Percentiles rank a stretch among this genome's conserved stretches.
Evolutionary conservation across 2,113 vertebrate genomes (phyloP).

Genomic region (Gopherus evgoodei): DNA sequence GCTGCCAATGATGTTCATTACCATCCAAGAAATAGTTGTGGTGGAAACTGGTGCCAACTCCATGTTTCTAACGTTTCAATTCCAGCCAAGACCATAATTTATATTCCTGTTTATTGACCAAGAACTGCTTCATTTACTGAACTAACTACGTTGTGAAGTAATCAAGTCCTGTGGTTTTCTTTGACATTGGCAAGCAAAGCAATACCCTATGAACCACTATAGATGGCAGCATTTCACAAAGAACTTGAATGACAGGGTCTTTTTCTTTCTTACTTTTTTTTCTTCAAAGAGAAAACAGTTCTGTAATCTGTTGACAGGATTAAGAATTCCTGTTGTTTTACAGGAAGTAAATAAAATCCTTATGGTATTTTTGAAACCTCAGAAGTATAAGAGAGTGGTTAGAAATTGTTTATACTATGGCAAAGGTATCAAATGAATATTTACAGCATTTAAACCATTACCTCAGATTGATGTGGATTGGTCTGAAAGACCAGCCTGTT

Average conservation of each 20-base stretch:
- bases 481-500: slow-evolving; percentile 39
- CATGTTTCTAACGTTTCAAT: neutral
- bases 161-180: neutral
- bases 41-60: neutral
- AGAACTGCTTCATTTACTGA: slow-evolving; percentile 12
- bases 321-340: slow-evolving; percentile 72
- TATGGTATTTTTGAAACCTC: slow-evolving; percentile 59
- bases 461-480: slow-evolving; percentile 14
- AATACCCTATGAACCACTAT: slow-evolving; percentile 70
- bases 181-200: neutral
- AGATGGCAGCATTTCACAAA: slow-evolving; percentile 98
- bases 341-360: slow-evolving; percentile 71
- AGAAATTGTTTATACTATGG: slow-evolving; percentile 54
- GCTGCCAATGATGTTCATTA: neutral
- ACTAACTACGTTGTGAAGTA: neutral
- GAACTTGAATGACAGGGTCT: slow-evolving; percentile 45
- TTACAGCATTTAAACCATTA: slow-evolving; percentile 62
- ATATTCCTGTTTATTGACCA: slow-evolving; percentile 45
- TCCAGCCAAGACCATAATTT: slow-evolving; percentile 35
- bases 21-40: neutral
- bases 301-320: slow-evolving; percentile 54
- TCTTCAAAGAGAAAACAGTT: neutral
- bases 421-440: slow-evolving; percentile 65
- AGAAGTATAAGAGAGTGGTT: slow-evolving; percentile 55
- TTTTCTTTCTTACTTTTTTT: rapidly evolving